Evolutionary conservation across 2,888 invertebrate genomes (phyloP).

Genomic region (Hirtodrosophila duncani): DNA sequence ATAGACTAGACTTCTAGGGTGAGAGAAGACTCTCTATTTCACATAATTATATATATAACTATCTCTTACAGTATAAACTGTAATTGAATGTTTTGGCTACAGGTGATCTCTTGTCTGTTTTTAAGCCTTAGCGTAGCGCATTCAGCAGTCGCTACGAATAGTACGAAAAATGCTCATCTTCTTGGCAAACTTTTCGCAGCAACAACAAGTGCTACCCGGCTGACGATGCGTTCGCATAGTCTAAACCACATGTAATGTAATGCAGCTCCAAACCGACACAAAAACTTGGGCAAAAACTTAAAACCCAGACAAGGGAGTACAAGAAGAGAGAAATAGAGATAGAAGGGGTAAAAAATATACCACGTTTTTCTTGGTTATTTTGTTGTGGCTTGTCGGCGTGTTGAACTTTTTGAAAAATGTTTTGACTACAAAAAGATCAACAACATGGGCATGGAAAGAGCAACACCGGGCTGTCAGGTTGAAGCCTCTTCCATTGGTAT

Average conservation of each 20-base stretch:
- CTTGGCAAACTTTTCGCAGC: constrained; percentile 23
- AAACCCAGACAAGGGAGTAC: too few relatives aligned
- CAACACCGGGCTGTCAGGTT: too few relatives aligned
- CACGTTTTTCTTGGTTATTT: constrained; percentile 33
- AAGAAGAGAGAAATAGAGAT: neutral
- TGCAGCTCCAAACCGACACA: constrained; percentile 45
- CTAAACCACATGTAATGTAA: constrained; percentile 54
- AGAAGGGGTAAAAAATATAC: constrained; percentile 31
- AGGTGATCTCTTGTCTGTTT: too few relatives aligned
- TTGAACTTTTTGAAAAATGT: constrained; percentile 43
- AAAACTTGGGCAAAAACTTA: constrained; percentile 47
- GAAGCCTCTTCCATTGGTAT: neutral
- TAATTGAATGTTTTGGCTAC: too few relatives aligned
- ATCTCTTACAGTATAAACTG: too few relatives aligned
- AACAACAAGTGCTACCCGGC: constrained; percentile 31
- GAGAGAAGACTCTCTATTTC: too few relatives aligned
- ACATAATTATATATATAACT: too few relatives aligned
- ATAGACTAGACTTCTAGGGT: too few relatives aligned
- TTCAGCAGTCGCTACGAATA: too few relatives aligned
- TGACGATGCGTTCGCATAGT: constrained; percentile 38
- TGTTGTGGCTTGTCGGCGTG: constrained; percentile 32
- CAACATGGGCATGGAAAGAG: constrained; percentile 30
- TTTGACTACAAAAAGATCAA: constrained; percentile 51
- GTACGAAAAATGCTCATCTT: constrained; percentile 7
- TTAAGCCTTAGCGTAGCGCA: too few relatives aligned